These are phyloP conservation scores for Andrena bucephala DNA, from an alignment of 2,888 invertebrate genomes.

Conservation along the genomic window DNA sequence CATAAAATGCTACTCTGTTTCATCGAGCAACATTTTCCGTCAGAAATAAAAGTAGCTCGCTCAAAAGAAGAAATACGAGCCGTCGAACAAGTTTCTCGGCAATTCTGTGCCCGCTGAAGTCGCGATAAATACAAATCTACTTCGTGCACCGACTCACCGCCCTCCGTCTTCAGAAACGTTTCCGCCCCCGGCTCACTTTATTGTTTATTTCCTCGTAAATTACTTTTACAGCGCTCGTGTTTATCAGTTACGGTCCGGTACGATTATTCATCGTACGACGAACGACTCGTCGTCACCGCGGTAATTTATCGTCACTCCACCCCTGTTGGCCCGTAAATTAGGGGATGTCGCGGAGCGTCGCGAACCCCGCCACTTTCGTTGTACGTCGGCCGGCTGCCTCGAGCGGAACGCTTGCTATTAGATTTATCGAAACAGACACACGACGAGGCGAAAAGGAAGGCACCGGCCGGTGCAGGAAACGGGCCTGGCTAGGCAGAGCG, in stretches of 20 bases:
- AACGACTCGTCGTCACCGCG: constrained; percentile 21
- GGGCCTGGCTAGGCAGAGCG: constrained; percentile 9
- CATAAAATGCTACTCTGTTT: not conserved
- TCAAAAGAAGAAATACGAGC: constrained; percentile 10
- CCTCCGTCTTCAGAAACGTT: constrained; percentile 5
- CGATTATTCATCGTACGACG: constrained; percentile 38
- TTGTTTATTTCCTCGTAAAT: constrained; percentile 21
- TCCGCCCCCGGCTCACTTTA: not conserved
- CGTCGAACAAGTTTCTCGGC: not conserved
- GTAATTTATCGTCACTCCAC: constrained; percentile 41
- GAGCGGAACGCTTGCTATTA: constrained; percentile 10
- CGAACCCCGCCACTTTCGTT: not conserved
- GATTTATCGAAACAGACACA: constrained; percentile 34
- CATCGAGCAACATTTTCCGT: not conserved
- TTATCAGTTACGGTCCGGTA: constrained; percentile 8
- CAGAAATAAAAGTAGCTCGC: not conserved
- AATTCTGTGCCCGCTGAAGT: not conserved
- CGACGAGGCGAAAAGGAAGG: not conserved
- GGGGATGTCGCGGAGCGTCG: not conserved
- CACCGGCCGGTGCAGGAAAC: not conserved
- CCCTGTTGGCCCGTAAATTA: constrained; percentile 7
- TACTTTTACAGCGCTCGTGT: constrained; percentile 27
- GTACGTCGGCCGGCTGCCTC: not conserved
- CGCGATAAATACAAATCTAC: constrained; percentile 20
- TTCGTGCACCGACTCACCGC: constrained; percentile 9